Base-by-base conservation (phyloP, 2,113 vertebrate genomes). In the Acrocephalus kingi region DNA sequence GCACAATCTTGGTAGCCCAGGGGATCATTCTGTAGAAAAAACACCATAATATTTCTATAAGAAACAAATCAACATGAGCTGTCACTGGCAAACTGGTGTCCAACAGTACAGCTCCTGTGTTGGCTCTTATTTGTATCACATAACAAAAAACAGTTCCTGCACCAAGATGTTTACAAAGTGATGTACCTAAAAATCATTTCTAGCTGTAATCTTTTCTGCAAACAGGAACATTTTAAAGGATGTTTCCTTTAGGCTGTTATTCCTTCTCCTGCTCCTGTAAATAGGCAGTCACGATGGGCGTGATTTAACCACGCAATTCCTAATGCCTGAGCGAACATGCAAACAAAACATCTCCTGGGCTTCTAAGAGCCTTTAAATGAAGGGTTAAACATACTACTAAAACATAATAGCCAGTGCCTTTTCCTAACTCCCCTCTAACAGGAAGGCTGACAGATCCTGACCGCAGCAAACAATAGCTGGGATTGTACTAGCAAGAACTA, bases 401-500 rank as follows among this genome's bases (percentile, higher is more conserved):
- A 86, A 94, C 83, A 94, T 93, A 97, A 98, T 89, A 97, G 96
- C 91, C 87, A 93, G 94, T 90, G 95, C 90, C 91, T 98, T 97
- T 84, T 96, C 89, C 96, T 94, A 96, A 97, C 95, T 96, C 87
- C 39, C 61, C 94, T 97, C 94, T 91, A 97, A 96, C 96, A 97
- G 97, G 97, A 98, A 98, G 97, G 96, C 97, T 94, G 95, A 95
- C 94, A 93, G 96, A 95, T 97, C 95, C 97, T 93, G 83, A 97
- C 93, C 96, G 55, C 92, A 96, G 96, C 97, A 97, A 98, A 98
- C 98, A 98, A 98, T 98, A 96, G 97, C 97, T 96, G 94, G 94
- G 90, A 98, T 97, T 98, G 98, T 98, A 97, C 97, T 97, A 89
- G 97, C 55, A 92, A 97, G 96, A 98, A 98, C 97, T 97, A 97